A percentile compares a stretch with the other conserved stretches of the same genome.
Conservation (phyloP, 2,113 vertebrate species). For the Glaucomys volans region DNA sequence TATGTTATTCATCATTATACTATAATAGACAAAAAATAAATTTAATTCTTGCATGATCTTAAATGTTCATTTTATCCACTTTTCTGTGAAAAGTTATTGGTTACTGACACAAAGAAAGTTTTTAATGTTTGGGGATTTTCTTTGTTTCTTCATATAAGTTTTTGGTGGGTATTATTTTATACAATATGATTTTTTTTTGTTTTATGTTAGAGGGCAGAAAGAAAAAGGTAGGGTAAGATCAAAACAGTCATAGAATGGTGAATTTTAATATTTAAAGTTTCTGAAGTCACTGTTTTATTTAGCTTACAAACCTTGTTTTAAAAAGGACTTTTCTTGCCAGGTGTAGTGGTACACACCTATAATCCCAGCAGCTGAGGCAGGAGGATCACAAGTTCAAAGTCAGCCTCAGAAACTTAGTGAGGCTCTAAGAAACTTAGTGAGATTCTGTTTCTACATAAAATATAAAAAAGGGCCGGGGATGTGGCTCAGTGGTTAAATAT, state of each 20-base stretch:
- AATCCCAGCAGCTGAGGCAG: too few relatives aligned
- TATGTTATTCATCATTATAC: not conserved
- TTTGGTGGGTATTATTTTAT: not conserved
- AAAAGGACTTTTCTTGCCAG: not conserved
- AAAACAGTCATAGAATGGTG: not conserved
- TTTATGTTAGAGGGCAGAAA: not conserved
- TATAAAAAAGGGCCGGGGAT: too few relatives aligned
- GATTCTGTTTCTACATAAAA: too few relatives aligned
- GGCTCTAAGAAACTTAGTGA: too few relatives aligned
- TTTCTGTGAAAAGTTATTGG: not conserved
- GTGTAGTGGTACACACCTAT: too few relatives aligned
- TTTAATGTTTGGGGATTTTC: not conserved
- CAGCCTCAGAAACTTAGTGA: too few relatives aligned
- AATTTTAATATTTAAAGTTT: not conserved
- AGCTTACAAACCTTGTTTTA: not conserved
- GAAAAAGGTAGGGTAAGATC: not conserved
- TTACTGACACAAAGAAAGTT: not conserved
- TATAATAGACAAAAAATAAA: not conserved
- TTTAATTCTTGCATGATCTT: not conserved
- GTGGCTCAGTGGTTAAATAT: too few relatives aligned
- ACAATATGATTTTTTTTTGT: not conserved
- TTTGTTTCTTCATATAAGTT: not conserved
- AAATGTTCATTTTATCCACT: not conserved
- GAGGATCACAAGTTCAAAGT: too few relatives aligned
- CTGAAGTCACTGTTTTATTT: not conserved